Evolutionary conservation across 2,113 vertebrate genomes (phyloP).

Genomic region (Thymallus thymallus): DNA sequence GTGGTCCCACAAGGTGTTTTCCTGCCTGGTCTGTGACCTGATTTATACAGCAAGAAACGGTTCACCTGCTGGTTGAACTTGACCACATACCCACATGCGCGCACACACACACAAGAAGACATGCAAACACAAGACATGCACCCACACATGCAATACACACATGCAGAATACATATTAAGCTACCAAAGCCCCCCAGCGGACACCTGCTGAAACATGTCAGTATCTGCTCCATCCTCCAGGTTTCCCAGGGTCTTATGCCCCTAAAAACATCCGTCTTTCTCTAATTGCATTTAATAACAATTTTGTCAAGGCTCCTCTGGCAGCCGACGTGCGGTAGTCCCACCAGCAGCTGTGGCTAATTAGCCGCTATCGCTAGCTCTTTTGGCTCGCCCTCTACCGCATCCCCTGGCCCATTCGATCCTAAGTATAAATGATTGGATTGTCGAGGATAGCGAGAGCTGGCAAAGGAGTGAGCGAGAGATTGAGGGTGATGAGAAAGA

Average conservation of each 20-base stretch:
- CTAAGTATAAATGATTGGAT: constrained; percentile 72
- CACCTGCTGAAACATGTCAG: not conserved
- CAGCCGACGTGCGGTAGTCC: constrained; percentile 67
- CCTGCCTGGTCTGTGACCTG: constrained; percentile 26
- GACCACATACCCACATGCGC: not conserved
- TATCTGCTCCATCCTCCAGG: constrained; percentile 30
- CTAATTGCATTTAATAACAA: constrained; percentile 79
- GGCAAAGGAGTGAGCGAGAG: not conserved
- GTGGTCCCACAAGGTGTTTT: constrained; percentile 33
- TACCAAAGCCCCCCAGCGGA: not conserved
- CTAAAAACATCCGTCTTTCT: constrained; percentile 62
- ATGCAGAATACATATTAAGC: not conserved
- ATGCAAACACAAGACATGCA: not conserved
- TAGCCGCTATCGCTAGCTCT: constrained; percentile 80
- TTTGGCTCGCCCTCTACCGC: constrained; percentile 73
- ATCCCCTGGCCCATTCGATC: constrained; percentile 63
- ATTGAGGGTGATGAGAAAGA: constrained; percentile 4
- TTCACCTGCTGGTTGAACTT: not conserved
- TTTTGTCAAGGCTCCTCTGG: constrained; percentile 75
- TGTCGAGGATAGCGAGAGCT: constrained; percentile 41
- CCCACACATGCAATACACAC: constrained; percentile 4
- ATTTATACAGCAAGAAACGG: constrained; percentile 18
- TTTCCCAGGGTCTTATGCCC: constrained; percentile 57
- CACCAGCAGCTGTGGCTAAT: constrained; percentile 86
- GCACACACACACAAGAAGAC: too few relatives aligned